These are phyloP conservation scores for Aporrectodea caliginosa DNA, from an alignment of 1,140 invertebrate species.

Conservation along the genomic window DNA sequence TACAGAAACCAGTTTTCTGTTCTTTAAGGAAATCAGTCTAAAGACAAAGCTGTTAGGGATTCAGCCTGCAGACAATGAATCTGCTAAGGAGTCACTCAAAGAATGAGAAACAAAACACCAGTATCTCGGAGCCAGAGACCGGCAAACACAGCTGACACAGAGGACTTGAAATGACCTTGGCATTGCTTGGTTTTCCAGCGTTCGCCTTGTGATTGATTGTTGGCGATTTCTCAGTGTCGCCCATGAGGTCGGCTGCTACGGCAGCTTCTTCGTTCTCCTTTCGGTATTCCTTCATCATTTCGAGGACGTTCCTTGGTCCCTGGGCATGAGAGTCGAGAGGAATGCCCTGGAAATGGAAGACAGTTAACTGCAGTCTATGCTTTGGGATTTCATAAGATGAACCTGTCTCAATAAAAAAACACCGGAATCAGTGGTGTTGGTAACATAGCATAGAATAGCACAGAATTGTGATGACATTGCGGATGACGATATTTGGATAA, in stretches of 20 bases:
- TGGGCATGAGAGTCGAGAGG: neutral
- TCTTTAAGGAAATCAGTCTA: too few relatives aligned
- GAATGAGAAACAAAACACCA: neutral
- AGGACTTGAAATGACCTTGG: neutral
- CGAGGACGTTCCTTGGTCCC: neutral
- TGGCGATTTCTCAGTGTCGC: neutral
- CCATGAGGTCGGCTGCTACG: neutral
- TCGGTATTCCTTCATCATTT: neutral
- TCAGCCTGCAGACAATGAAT: too few relatives aligned
- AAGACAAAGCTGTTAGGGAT: too few relatives aligned
- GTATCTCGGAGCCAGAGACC: neutral
- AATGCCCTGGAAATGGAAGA: neutral
- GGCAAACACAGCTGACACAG: neutral
- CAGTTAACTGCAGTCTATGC: too few relatives aligned
- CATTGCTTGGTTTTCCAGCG: neutral
- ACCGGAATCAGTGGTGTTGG: too few relatives aligned
- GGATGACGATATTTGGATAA: too few relatives aligned
- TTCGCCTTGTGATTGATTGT: neutral
- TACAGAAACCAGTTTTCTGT: neutral
- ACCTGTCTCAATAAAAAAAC: too few relatives aligned
- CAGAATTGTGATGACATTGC: too few relatives aligned
- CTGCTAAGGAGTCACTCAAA: too few relatives aligned
- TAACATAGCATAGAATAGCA: too few relatives aligned
- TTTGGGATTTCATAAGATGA: too few relatives aligned
- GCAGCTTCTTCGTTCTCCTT: neutral